These are phyloP conservation scores for Zoanthus sociatus DNA, from an alignment of 92 coral and sea anemone genomes.

Conservation along the genomic window DNA sequence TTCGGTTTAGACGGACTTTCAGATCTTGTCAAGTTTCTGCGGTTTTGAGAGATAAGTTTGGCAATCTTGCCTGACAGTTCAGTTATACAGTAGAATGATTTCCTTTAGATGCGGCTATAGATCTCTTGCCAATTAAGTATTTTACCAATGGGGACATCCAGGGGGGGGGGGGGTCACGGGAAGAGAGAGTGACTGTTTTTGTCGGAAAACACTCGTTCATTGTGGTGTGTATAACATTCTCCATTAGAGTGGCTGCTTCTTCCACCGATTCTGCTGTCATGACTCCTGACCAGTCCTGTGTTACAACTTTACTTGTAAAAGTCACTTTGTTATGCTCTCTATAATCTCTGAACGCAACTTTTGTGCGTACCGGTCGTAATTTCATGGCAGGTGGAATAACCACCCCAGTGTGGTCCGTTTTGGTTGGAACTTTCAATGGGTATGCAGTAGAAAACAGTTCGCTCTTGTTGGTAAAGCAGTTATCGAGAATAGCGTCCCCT, in stretches of 20 bases:
- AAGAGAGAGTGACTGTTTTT: slow-evolving; percentile 8
- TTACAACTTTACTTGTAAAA: slow-evolving; percentile 13
- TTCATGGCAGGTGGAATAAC: slow-evolving; percentile 19
- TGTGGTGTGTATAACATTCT: slow-evolving; percentile 15
- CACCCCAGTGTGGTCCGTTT: slow-evolving; percentile 24
- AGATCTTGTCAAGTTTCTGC: background rate
- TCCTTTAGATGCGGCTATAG: slow-evolving; percentile 15
- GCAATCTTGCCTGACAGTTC: slow-evolving; percentile 9
- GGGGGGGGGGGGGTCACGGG: slow-evolving; percentile 14
- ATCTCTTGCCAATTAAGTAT: slow-evolving; percentile 12
- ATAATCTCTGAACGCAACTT: slow-evolving; percentile 19
- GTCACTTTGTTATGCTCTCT: slow-evolving; percentile 25
- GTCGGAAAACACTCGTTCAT: slow-evolving; percentile 12
- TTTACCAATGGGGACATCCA: slow-evolving; percentile 5
- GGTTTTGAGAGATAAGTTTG: slow-evolving; percentile 7
- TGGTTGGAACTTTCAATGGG: slow-evolving; percentile 24
- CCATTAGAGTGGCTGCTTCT: slow-evolving; percentile 7
- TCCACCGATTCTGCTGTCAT: slow-evolving; percentile 29
- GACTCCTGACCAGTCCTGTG: slow-evolving; percentile 14
- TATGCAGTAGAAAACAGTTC: slow-evolving; percentile 5
- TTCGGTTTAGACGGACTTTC: slow-evolving; percentile 2
- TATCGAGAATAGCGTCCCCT: slow-evolving; percentile 19
- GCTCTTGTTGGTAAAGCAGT: slow-evolving; percentile 13
- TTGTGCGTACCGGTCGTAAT: slow-evolving; percentile 20
- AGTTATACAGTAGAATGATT: slow-evolving; percentile 5